Evolutionary conservation across 2,797 vertebrate genomes (phyloP).

Genomic region (Leptodactylus fallax): DNA sequence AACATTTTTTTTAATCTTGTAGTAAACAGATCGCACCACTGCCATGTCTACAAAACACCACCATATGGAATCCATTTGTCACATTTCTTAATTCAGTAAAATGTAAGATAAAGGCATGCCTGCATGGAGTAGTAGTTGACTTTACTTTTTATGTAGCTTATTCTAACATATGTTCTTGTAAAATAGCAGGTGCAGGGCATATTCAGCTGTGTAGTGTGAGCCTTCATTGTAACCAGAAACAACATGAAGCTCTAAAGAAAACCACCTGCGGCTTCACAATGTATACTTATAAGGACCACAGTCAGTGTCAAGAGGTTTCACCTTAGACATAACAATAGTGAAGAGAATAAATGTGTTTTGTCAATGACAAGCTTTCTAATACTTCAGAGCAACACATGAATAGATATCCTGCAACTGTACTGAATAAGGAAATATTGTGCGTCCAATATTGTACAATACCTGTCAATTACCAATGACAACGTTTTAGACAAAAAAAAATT

Average conservation of each 20-base stretch:
- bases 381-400: not conserved
- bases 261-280: slow-evolving; percentile 36
- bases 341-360: no score
- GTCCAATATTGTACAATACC: no score
- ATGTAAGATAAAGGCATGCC: slow-evolving; percentile 13
- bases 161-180: slow-evolving; percentile 31
- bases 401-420: not conserved
- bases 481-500: no score
- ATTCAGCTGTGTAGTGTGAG: not conserved
- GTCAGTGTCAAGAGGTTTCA: not conserved
- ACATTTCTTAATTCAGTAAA: not conserved
- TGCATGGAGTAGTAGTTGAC: slow-evolving; percentile 8
- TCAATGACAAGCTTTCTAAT: not conserved
- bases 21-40: not conserved
- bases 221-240: slow-evolving; percentile 23
- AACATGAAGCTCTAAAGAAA: slow-evolving; percentile 2
- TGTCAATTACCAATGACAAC: no score
- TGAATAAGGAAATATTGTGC: not conserved
- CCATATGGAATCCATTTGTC: slow-evolving; percentile 32
- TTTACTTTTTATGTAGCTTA: slow-evolving; percentile 32
- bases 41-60: slow-evolving; percentile 17
- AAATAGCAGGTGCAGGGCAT: slow-evolving; percentile 48
- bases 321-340: no score
- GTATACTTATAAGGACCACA: not conserved
- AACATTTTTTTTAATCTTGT: not conserved